Conservation (phyloP, 2,797 vertebrate species). For the Ctenochaetus hawaiiensis region DNA sequence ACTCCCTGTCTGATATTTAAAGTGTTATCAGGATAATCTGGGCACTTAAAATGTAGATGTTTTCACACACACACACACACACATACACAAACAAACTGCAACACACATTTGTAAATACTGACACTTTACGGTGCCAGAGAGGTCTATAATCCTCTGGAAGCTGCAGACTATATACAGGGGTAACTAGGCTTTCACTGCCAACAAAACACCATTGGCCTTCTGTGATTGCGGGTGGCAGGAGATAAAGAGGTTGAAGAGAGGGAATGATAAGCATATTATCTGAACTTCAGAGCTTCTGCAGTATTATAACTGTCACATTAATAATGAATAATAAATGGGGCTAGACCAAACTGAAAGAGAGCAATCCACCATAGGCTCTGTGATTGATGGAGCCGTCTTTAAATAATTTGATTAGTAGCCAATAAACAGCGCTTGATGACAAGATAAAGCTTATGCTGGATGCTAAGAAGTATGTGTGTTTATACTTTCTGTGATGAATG, state of each 20-base stretch:
- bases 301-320: constrained; percentile 38
- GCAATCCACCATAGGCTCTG: background rate
- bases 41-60: constrained; percentile 40
- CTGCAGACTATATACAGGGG: constrained; percentile 56
- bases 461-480: constrained; percentile 3
- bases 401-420: constrained; percentile 11
- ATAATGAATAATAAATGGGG: constrained; percentile 28
- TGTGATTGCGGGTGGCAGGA: constrained; percentile 55
- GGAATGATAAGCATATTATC: constrained; percentile 47
- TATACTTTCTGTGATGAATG: background rate
- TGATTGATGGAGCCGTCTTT: background rate
- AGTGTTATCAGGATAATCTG: constrained; percentile 54
- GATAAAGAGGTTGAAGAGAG: constrained; percentile 41
- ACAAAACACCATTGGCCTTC: constrained; percentile 58
- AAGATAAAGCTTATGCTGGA: constrained; percentile 13
- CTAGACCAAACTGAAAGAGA: background rate
- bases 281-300: constrained; percentile 38
- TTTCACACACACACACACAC: constrained; percentile 13
- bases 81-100: constrained; percentile 35
- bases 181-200: constrained; percentile 51
- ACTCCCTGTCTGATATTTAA: constrained; percentile 64
- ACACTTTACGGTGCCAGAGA: constrained; percentile 51
- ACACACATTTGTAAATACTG: constrained; percentile 49
- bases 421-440: background rate
- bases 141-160: constrained; percentile 60